Conservation (phyloP, 37 sponge, comb jelly and placozoan genomes). For the Aphrocallistes beatrix region DNA sequence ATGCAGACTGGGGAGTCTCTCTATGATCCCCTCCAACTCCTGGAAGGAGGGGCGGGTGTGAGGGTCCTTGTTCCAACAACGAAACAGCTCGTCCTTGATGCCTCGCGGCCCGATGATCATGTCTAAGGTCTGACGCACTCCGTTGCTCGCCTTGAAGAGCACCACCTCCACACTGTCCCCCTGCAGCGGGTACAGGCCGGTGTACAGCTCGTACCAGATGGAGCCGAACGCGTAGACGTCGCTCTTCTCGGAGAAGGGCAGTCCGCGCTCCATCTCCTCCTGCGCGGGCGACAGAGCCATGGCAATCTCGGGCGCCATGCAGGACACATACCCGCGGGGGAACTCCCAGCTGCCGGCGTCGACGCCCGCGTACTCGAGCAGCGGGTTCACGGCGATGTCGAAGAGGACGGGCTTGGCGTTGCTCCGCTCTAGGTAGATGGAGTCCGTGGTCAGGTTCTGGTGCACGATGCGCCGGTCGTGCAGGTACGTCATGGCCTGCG, state of each 20-base stretch:
- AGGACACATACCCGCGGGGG: not conserved
- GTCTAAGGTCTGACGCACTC: not conserved
- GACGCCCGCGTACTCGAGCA: not conserved
- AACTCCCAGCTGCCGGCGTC: slow-evolving; percentile 1
- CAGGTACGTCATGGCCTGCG: not conserved
- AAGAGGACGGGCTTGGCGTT: slow-evolving; percentile 1
- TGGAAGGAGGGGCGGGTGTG: not conserved
- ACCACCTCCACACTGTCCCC: not conserved
- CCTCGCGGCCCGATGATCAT: not conserved
- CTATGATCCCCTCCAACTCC: not conserved
- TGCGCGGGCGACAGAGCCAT: not conserved
- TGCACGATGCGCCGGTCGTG: not conserved
- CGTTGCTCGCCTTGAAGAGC: not conserved
- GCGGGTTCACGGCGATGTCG: slow-evolving; percentile 4
- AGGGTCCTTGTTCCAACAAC: slow-evolving; percentile 5
- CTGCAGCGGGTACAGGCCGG: not conserved
- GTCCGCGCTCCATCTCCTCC: not conserved
- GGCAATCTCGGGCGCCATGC: not conserved
- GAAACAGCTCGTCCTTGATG: not conserved
- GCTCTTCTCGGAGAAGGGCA: slow-evolving; percentile 8
- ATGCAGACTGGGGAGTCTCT: not conserved
- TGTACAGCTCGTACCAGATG: slow-evolving; percentile 14
- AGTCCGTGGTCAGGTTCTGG: slow-evolving; percentile 6
- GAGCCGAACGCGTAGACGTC: not conserved
- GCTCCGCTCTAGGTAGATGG: not conserved